Conservation (phyloP, 2,113 vertebrate species). For the Gallinago media region DNA sequence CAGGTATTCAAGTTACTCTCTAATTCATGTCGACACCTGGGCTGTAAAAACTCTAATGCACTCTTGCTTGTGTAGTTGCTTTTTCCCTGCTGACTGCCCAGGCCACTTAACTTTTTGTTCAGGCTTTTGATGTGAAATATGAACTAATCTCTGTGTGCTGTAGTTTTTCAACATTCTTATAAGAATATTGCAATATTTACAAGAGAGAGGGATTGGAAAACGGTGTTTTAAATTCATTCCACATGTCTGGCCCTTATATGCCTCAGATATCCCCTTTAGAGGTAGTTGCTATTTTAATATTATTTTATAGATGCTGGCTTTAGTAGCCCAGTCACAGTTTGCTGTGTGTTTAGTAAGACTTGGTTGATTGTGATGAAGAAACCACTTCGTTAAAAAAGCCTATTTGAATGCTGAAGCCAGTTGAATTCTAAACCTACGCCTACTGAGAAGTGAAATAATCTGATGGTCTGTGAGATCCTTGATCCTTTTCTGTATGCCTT, state of each 20-base stretch:
- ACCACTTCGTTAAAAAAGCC: neutral
- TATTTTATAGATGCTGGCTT: constrained; percentile 24
- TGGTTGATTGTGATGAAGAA: neutral
- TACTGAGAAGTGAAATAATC: neutral
- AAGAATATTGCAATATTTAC: constrained; percentile 36
- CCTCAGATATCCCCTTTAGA: constrained; percentile 17
- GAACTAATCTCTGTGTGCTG: constrained; percentile 6
- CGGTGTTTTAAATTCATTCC: neutral
- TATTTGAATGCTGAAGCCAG: neutral
- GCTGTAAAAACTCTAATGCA: constrained; percentile 24
- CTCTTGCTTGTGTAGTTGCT: neutral
- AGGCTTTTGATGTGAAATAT: constrained; percentile 46
- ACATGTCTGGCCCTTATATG: neutral
- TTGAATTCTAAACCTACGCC: neutral
- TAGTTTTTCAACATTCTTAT: constrained; percentile 37
- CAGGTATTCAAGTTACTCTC: constrained; percentile 23
- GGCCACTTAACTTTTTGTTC: neutral
- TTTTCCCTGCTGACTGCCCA: neutral
- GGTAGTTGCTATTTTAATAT: constrained; percentile 3
- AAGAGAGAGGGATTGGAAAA: neutral
- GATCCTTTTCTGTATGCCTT: neutral
- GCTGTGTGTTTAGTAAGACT: neutral
- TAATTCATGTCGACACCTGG: constrained; percentile 42
- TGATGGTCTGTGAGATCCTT: neutral
- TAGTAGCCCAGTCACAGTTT: neutral